Percentiles rank a stretch among this genome's conserved stretches.
phyloP scores from a whole-genome alignment of 2,113 vertebrate genomes.

The Dermatemys mawii region DNA sequence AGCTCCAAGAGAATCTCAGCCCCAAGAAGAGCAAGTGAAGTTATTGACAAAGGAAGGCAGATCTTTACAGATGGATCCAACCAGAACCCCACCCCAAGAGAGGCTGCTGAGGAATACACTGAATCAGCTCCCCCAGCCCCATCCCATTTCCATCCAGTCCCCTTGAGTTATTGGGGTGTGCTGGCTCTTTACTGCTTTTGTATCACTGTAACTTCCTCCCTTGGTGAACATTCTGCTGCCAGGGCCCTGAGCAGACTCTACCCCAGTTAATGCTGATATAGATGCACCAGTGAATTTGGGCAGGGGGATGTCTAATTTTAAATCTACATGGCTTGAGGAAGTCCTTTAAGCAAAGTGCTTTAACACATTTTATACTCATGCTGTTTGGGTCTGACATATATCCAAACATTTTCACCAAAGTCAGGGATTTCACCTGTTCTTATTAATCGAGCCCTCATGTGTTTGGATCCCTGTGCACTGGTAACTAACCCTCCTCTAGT shows the following conservation, averaged over 20 bases:
- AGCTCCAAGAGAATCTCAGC: background rate
- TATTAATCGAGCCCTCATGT: background rate
- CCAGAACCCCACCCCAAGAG: background rate
- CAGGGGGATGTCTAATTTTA: background rate
- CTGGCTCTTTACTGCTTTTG: background rate
- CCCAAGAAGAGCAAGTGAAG: background rate
- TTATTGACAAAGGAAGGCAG: background rate
- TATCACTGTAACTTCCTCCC: background rate
- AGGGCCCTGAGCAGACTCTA: background rate
- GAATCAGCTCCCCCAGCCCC: background rate
- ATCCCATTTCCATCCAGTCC: background rate
- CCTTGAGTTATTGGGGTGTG: background rate
- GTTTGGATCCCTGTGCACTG: background rate
- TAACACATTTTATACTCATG: background rate
- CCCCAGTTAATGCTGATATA: background rate
- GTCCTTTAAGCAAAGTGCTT: background rate
- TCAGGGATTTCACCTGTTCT: background rate
- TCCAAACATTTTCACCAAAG: background rate
- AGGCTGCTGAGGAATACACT: background rate
- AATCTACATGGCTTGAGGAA: background rate
- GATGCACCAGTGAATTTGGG: background rate
- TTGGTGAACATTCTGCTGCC: background rate
- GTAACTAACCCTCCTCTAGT: background rate
- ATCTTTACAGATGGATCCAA: background rate
- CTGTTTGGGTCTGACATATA: background rate